Conservation (phyloP, 2,888 invertebrate species). For the Pocota personata region DNA sequence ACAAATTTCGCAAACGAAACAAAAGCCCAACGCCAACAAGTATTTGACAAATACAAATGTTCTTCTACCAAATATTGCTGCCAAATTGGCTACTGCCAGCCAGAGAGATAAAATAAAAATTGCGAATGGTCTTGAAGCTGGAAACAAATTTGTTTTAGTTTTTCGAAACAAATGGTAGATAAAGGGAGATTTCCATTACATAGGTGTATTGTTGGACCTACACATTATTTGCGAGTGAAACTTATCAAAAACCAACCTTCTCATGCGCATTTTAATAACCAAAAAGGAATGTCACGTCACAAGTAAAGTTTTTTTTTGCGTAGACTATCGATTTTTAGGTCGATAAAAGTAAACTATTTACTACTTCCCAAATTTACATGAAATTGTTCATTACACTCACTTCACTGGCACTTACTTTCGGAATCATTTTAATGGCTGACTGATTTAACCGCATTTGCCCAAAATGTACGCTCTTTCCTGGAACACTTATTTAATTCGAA, state of each 20-base stretch:
- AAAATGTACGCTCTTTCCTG: not conserved
- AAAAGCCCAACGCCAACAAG: slow-evolving; percentile 60
- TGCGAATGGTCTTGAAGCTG: not conserved
- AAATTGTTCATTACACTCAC: too few relatives aligned
- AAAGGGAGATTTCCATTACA: too few relatives aligned
- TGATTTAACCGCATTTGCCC: not conserved
- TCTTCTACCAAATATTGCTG: slow-evolving; percentile 36
- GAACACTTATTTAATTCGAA: slow-evolving; percentile 21
- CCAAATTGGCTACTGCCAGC: slow-evolving; percentile 37
- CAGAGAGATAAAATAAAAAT: not conserved
- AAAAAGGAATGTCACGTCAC: too few relatives aligned
- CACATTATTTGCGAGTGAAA: too few relatives aligned
- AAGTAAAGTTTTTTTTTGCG: not conserved
- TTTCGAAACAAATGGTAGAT: not conserved
- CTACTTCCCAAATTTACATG: not conserved
- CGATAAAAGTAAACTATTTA: too few relatives aligned
- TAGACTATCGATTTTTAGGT: too few relatives aligned
- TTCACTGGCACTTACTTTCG: not conserved
- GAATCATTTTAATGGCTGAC: not conserved
- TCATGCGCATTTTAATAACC: too few relatives aligned
- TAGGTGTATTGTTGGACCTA: too few relatives aligned
- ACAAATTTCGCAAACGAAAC: slow-evolving; percentile 22
- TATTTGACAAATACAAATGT: slow-evolving; percentile 66
- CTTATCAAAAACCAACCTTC: too few relatives aligned
- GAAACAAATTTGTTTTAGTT: not conserved